Base-by-base conservation (phyloP, 2,888 invertebrate genomes). In the Griposia aprilina region DNA sequence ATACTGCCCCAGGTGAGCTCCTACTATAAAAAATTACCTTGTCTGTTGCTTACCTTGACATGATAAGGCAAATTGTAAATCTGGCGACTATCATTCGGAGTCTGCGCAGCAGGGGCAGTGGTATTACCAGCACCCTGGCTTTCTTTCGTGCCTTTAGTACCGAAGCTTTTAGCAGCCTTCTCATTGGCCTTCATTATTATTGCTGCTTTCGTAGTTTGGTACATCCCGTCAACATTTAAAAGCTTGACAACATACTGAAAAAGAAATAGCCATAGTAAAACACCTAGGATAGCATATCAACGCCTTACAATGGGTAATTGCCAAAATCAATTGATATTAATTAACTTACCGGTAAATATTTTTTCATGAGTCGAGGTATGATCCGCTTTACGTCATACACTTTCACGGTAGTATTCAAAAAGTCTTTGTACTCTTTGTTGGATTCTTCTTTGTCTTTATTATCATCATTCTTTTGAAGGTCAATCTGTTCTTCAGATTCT, bases 331-430 rank as follows among this genome's bases (percentile, higher is more conserved):
- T n/a, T 36, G 6, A 2, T n/a, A 57, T 6, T 20, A 45, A 55
- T 69, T 8, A 23, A 92, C 93, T 91, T 86, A 95, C 95, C n/a
- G 91, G 87, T 71, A 90, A 88, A 76, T 87, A 91, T 73, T 86
- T 92, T 15, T 90, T 92, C 57, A 95, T 71, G 13, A 94, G 26
- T n/a, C 79, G 67, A 0, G 93, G 90, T 59, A 95, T 50, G 45
- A 81, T 30, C 1, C 83, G 80, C 67, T 87, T 90, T 1, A 86
- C 77, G 0, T 83, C 77, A 45, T 65, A 59, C 6, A 74, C 69
- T 60, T 76, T 80, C 23, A 83, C 8, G 8, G 62, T 80, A 13
- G 26, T 23, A 15, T 82, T 71, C 82, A 84, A 71, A 50, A 85
- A 85, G 0, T 67, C 45, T 70, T 68, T 76, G 26, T 63, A 74